Evolutionary conservation across 1,140 invertebrate species (phyloP).

Genomic region (Leptinotarsa lineolata): DNA sequence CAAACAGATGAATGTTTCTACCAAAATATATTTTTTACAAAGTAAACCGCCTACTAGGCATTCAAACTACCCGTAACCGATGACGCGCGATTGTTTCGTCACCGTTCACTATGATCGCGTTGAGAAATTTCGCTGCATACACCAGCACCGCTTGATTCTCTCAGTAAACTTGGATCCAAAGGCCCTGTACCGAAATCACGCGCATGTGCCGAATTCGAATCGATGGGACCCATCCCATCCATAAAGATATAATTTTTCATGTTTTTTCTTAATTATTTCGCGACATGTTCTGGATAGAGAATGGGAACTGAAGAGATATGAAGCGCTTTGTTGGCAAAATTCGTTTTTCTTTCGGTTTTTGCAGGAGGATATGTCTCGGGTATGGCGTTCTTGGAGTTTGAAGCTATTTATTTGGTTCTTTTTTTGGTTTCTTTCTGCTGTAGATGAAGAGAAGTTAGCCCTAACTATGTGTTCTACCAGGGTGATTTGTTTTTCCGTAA

Average conservation of each 20-base stretch:
- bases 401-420: neutral
- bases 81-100: conserved; percentile 31
- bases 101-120: conserved; percentile 2
- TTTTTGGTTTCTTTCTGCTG: too few relatives aligned
- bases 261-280: conserved; percentile 32
- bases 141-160: conserved; percentile 36
- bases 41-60: neutral
- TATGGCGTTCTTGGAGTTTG: neutral
- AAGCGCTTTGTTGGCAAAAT: neutral
- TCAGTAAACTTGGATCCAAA: conserved; percentile 30
- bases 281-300: neutral
- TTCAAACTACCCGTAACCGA: conserved; percentile 14
- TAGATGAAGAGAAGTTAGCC: too few relatives aligned
- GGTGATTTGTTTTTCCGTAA: too few relatives aligned
- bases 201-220: conserved; percentile 40
- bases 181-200: conserved; percentile 36
- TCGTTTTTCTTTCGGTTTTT: conserved; percentile 12
- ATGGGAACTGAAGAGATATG: neutral
- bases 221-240: conserved; percentile 48
- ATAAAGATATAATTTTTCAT: conserved; percentile 41
- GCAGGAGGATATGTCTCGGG: neutral
- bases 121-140: conserved; percentile 31
- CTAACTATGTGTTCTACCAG: too few relatives aligned
- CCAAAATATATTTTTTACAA: neutral
- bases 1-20: too few relatives aligned